phyloP scores from a whole-genome alignment of 2,797 vertebrate genomes.

The Margarornis squamiger region DNA sequence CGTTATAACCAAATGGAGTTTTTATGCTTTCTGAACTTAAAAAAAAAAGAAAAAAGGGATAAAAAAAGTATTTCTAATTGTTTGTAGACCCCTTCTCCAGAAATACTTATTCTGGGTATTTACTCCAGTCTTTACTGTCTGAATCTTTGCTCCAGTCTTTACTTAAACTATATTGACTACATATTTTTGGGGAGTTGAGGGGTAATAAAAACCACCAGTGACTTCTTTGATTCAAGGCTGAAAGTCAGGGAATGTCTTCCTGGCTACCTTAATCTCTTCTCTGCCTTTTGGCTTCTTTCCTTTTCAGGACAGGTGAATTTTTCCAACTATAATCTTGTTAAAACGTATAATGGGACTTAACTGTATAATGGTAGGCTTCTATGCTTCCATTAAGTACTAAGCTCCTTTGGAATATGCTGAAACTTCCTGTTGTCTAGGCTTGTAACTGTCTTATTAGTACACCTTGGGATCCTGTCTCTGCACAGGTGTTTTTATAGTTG shows the following conservation, averaged over 20 bases:
- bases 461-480: neutral
- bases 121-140: neutral
- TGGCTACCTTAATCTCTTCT: neutral
- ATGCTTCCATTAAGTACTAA: neutral
- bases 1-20: fast-evolving
- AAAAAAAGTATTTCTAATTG: neutral
- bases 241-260: neutral
- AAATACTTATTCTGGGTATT: neutral
- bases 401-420: neutral
- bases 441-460: neutral
- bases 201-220: neutral
- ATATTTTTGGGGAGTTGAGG: neutral
- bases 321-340: neutral
- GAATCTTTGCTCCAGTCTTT: neutral
- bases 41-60: too few relatives aligned
- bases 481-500: neutral
- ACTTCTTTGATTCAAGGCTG: neutral
- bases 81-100: neutral
- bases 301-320: neutral
- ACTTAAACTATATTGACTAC: neutral
- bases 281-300: neutral
- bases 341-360: neutral
- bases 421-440: neutral
- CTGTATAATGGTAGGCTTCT: neutral
- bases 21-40: neutral